A percentile compares a stretch with the other conserved stretches of the same genome.
These are phyloP conservation scores for Asobara japonica DNA, from an alignment of 1,140 invertebrate species.

Conservation along the genomic window DNA sequence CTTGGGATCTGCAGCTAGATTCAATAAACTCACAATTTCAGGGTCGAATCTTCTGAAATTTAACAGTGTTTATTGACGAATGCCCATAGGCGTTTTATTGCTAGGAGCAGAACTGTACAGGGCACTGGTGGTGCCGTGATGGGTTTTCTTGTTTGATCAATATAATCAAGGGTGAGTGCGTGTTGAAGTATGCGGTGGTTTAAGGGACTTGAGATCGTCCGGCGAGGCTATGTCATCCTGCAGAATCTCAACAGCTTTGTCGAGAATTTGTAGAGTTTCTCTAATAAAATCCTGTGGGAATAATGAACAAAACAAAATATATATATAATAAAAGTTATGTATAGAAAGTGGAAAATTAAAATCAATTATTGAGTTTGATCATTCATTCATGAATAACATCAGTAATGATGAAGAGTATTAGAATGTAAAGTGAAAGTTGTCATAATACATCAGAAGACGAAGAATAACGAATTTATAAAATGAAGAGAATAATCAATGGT, in stretches of 20 bases:
- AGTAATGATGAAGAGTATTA: too few relatives aligned
- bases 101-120: neutral
- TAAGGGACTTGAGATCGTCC: constrained; percentile 25
- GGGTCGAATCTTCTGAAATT: too few relatives aligned
- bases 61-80: neutral
- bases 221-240: constrained; percentile 46
- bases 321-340: too few relatives aligned
- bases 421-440: too few relatives aligned
- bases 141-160: constrained; percentile 26
- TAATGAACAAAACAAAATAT: neutral
- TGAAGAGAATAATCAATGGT: neutral
- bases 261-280: constrained; percentile 30
- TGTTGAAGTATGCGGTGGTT: neutral
- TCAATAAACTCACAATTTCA: too few relatives aligned
- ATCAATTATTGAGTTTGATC: too few relatives aligned
- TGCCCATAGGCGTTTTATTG: neutral
- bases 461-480: neutral
- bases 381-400: too few relatives aligned
- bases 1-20: neutral
- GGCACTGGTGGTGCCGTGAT: constrained; percentile 2
- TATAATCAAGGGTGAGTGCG: constrained; percentile 13
- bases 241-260: constrained; percentile 48
- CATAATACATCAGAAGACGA: too few relatives aligned
- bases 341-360: too few relatives aligned
- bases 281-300: neutral